These are phyloP conservation scores for Rhyacichthys aspro DNA, from an alignment of 2,797 vertebrate genomes.

Conservation along the genomic window DNA sequence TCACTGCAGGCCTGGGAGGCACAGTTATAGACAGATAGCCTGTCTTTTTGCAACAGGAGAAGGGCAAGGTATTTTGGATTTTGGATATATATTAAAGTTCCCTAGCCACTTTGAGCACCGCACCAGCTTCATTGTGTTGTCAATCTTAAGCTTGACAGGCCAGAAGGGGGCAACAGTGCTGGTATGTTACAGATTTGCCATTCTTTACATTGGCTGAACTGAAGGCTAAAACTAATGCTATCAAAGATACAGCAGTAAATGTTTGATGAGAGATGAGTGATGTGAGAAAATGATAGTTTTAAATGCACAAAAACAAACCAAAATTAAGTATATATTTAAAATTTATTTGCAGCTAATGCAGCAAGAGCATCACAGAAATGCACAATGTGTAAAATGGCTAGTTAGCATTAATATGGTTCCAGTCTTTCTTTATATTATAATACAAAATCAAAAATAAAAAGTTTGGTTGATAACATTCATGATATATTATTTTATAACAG, in stretches of 20 bases:
- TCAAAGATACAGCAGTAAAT: no score
- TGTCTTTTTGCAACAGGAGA: neutral
- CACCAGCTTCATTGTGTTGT: neutral
- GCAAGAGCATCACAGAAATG: neutral
- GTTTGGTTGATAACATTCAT: neutral
- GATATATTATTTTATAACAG: slow-evolving; percentile 12
- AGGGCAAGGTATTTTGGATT: neutral
- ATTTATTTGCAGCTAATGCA: slow-evolving; percentile 20
- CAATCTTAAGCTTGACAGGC: neutral
- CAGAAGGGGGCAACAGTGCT: neutral
- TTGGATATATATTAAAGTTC: neutral
- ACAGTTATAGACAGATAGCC: neutral
- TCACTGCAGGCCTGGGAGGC: slow-evolving; percentile 25
- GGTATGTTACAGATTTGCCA: no score
- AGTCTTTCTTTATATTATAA: neutral
- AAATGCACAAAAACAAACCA: neutral
- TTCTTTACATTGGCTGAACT: no score
- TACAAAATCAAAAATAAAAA: neutral
- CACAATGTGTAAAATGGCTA: neutral
- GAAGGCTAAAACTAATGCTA: no score
- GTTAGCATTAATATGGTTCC: neutral
- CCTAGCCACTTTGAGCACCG: neutral
- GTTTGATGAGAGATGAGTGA: no score
- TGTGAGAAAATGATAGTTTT: neutral
- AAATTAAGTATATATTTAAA: neutral